These are phyloP conservation scores for Cephus nigrinus DNA, from an alignment of 2,888 invertebrate species.

Conservation along the genomic window DNA sequence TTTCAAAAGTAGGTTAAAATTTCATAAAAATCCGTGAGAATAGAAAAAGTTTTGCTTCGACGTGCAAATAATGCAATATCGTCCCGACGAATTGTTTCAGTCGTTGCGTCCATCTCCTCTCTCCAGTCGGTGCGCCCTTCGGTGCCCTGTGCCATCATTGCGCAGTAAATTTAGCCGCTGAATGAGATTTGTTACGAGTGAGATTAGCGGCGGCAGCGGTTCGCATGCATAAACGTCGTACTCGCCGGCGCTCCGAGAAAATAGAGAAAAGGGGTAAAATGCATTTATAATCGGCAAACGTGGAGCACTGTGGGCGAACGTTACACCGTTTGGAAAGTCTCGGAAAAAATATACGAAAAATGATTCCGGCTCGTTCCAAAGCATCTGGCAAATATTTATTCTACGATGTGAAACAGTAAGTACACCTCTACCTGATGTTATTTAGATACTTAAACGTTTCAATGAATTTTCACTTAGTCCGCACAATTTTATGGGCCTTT, in stretches of 20 bases:
- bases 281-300: not conserved
- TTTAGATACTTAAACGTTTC: not conserved
- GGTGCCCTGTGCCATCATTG: not conserved
- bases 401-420: not conserved
- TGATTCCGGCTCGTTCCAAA: not conserved
- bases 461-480: not conserved
- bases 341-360: not conserved
- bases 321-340: not conserved
- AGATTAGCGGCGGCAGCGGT: not conserved
- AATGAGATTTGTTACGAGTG: not conserved
- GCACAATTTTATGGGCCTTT: not conserved
- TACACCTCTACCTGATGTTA: not conserved
- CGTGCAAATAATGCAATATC: not conserved
- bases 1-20: not conserved
- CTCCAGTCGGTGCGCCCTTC: not conserved
- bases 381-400: not conserved
- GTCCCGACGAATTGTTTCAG: not conserved
- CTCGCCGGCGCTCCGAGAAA: not conserved
- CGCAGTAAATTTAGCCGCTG: not conserved
- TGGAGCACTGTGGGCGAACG: not conserved
- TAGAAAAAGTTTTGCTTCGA: not conserved
- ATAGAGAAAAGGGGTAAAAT: not conserved
- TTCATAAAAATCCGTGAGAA: not conserved
- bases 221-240: not conserved
- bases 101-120: not conserved